Evolutionary conservation across 2,888 invertebrate species (phyloP), one percentile per base, ranked within the genome.

Genomic region (Balanococcus diminutus): DNA sequence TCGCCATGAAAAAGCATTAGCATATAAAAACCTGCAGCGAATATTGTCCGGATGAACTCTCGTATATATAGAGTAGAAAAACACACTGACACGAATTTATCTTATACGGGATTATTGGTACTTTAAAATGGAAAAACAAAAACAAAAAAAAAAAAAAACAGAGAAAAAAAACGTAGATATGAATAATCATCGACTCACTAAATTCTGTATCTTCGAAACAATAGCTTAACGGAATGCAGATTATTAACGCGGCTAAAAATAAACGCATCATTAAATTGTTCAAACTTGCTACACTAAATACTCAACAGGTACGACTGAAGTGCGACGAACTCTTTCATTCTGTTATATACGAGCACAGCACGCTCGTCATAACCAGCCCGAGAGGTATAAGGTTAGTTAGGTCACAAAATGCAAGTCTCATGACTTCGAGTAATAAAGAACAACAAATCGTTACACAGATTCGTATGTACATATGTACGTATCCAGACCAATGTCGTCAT

Each of bases 301-400:
- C 82, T 82, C 82, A 51, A 82, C 82, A 42, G 46, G 46, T 61
- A 84, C 32, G 67, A 84, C 84, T 84, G 84, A 84, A 84, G 84
- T 84, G 39, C 84, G 84, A 84, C 84, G 84, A 84, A 84, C 84
- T 84, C 84, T n/a, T 22, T 22, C 84, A n/a, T 51, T 84, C n/a
- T 19, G 32, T 84, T 84, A 56, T 84, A 84, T 84, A 82, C 82
- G 72, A 72, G 72, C 31, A 28, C 28, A 14, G n/a, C 46, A 46
- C 14, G 46, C n/a, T 46, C 51, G 28, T 82, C 16, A 39, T 31
- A 39, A 39, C 14, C 46, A 39, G 11, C 51, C 28, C 6, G 14
- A 5, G 51, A 42, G 39, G 46, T 39, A 39, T 19, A 82, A 82
- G 82, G 82, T 82, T 82, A 82, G 82, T 46, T 82, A 42, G 82